Conservation (phyloP, 2,797 vertebrate species). For the Falco columbarius region DNA sequence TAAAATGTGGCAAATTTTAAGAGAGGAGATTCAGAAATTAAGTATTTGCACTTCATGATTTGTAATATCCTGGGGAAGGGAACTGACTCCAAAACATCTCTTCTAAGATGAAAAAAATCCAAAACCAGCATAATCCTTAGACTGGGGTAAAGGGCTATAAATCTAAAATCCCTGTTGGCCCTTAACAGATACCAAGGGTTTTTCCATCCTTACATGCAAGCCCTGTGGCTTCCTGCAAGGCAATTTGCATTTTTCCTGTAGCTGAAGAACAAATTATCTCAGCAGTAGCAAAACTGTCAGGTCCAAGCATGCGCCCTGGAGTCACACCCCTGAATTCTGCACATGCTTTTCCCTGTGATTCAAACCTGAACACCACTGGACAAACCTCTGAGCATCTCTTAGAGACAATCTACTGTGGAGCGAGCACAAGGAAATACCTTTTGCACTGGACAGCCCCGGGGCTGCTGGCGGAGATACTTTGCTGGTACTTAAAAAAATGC, state of each 20-base stretch:
- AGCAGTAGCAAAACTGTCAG: background rate
- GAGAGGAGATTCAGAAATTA: background rate
- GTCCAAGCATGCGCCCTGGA: background rate
- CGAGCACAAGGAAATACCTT: background rate
- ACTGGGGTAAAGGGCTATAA: background rate
- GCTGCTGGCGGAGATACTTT: background rate
- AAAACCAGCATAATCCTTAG: fast-evolving
- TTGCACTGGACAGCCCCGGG: background rate
- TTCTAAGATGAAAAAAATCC: background rate
- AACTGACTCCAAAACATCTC: background rate
- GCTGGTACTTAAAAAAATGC: background rate
- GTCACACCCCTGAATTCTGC: constrained; percentile 43
- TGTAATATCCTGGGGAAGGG: background rate
- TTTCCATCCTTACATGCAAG: background rate
- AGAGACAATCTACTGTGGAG: fast-evolving
- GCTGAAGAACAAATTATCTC: background rate
- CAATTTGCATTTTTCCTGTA: background rate
- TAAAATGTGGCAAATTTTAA: background rate
- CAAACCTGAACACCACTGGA: background rate
- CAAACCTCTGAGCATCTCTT: background rate
- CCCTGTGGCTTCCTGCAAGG: background rate
- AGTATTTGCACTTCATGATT: background rate
- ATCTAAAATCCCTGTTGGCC: background rate
- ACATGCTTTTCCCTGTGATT: constrained; percentile 25
- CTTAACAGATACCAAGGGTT: background rate